A percentile compares a stretch with the other conserved stretches of the same genome.
phyloP scores from a whole-genome alignment of 37 sponge, comb jelly and placozoan genomes.

The Lycopodina hypogea region DNA sequence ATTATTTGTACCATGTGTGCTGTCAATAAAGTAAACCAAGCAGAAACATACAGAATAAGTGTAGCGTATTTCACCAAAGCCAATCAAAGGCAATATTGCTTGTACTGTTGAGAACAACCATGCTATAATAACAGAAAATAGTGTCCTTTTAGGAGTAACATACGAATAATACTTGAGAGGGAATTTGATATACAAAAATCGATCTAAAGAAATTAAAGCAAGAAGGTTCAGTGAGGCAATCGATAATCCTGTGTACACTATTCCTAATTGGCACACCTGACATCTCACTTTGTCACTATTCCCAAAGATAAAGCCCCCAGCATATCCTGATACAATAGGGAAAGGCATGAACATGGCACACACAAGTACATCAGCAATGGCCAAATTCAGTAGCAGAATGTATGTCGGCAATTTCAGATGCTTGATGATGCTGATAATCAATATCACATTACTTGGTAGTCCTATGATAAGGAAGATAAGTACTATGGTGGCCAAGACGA shows the following conservation, averaged over 20 bases:
- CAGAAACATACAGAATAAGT: slow-evolving; percentile 21
- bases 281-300: slow-evolving; percentile 34
- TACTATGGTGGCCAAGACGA: slow-evolving; percentile 22
- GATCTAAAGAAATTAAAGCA: slow-evolving; percentile 41
- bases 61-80: slow-evolving; percentile 49
- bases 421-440: slow-evolving; percentile 10
- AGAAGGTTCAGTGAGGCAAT: slow-evolving; percentile 21
- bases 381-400: slow-evolving; percentile 32
- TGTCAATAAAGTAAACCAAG: not conserved
- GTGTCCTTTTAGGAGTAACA: not conserved
- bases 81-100: slow-evolving; percentile 44
- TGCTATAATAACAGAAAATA: slow-evolving; percentile 2
- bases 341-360: slow-evolving; percentile 11
- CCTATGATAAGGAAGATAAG: slow-evolving; percentile 38
- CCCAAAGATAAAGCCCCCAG: slow-evolving; percentile 36
- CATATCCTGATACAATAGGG: not conserved
- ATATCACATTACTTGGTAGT: slow-evolving; percentile 45
- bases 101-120: slow-evolving; percentile 14
- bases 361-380: slow-evolving; percentile 29
- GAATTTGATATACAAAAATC: slow-evolving; percentile 27
- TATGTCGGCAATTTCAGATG: slow-evolving; percentile 42
- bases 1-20: slow-evolving; percentile 3
- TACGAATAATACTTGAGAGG: slow-evolving; percentile 37
- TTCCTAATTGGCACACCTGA: slow-evolving; percentile 21
- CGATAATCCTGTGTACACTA: slow-evolving; percentile 13